phyloP scores from a whole-genome alignment of 2,888 invertebrate species.

The Diplolepis rosae region DNA sequence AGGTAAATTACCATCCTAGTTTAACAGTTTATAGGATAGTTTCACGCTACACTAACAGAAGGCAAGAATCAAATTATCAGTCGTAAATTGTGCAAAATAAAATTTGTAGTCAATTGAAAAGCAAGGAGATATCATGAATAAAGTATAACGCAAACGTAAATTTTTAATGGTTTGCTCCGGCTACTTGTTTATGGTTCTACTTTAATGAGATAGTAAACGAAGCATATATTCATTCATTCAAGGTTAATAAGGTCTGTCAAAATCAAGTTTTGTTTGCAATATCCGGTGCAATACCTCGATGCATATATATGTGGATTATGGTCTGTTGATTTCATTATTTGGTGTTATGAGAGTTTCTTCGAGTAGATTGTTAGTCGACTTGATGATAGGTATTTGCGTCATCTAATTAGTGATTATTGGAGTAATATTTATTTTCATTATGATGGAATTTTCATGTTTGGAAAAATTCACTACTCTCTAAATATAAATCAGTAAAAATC shows the following conservation, averaged over 20 bases:
- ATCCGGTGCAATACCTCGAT: slow-evolving; percentile 42
- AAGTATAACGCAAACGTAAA: too few species aligned
- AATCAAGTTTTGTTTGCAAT: slow-evolving; percentile 47
- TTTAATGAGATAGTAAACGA: not conserved
- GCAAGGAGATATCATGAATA: too few species aligned
- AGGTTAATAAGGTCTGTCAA: slow-evolving; percentile 39
- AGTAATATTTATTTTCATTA: not conserved
- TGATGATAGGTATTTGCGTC: slow-evolving; percentile 43
- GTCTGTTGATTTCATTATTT: slow-evolving; percentile 48
- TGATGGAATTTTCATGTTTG: not conserved
- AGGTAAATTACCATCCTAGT: slow-evolving; percentile 18
- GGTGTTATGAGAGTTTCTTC: slow-evolving; percentile 35
- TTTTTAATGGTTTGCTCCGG: not conserved
- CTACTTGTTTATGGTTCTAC: not conserved
- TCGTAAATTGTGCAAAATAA: not conserved
- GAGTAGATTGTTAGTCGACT: slow-evolving; percentile 43
- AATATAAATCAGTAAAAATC: too few species aligned
- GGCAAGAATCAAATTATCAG: not conserved
- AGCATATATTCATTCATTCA: not conserved
- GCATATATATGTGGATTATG: slow-evolving; percentile 41
- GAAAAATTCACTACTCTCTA: too few species aligned
- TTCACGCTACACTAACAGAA: not conserved
- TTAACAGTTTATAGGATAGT: not conserved
- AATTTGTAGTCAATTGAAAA: not conserved
- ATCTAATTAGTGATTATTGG: slow-evolving; percentile 39